phyloP scores from a whole-genome alignment of 1,140 invertebrate species.

The Trinorchestia longiramus region DNA sequence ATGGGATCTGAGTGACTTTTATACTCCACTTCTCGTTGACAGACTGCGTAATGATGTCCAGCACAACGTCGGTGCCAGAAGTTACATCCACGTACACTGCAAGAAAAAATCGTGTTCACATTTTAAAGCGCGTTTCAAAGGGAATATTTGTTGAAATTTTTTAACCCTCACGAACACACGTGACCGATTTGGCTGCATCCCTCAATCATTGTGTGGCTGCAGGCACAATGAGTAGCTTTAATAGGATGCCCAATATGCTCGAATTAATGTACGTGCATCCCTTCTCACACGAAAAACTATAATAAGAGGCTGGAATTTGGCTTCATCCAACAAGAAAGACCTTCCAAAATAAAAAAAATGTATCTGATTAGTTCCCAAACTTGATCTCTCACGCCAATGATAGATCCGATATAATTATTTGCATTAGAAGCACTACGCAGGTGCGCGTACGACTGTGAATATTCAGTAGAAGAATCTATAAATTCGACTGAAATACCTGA shows the following conservation, averaged over 20 bases:
- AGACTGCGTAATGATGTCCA: neutral
- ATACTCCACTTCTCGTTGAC: neutral
- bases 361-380: too few relatives aligned
- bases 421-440: neutral
- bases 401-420: neutral
- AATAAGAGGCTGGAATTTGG: neutral
- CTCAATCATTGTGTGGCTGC: neutral
- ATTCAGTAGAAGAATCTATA: neutral
- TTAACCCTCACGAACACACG: neutral
- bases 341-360: too few relatives aligned
- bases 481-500: neutral
- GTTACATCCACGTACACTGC: slow-evolving; percentile 20
- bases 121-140: neutral
- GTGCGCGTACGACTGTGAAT: neutral
- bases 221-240: neutral
- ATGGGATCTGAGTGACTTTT: neutral
- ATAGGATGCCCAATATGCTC: neutral
- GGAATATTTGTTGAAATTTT: neutral
- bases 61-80: neutral
- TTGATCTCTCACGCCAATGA: too few relatives aligned
- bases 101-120: neutral
- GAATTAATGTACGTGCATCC: neutral
- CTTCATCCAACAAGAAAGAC: too few relatives aligned
- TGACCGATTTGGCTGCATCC: neutral
- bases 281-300: neutral